These are phyloP conservation scores for Lasioglossum morio DNA, from an alignment of 2,888 invertebrate species.

Conservation along the genomic window DNA sequence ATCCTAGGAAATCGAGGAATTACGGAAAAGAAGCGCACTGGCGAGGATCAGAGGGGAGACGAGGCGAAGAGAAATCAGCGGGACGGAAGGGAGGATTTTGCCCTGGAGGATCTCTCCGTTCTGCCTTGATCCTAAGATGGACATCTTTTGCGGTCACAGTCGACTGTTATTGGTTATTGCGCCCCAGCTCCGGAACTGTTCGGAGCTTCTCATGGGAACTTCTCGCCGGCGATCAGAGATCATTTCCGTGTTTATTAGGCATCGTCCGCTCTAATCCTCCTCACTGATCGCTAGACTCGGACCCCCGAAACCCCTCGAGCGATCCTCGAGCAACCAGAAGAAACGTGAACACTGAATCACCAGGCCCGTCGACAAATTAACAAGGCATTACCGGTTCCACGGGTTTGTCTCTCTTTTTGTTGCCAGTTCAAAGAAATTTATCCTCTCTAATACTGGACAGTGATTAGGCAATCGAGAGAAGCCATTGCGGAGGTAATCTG, in stretches of 20 bases:
- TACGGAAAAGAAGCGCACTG: constrained; percentile 36
- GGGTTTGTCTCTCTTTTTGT: neutral
- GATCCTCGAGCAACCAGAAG: neutral
- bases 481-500: no score
- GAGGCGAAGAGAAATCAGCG: neutral
- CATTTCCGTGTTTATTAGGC: constrained; percentile 71
- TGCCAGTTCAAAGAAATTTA: neutral
- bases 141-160: constrained; percentile 76
- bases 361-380: constrained; percentile 9
- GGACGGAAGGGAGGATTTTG: constrained; percentile 44
- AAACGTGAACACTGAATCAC: constrained; percentile 13
- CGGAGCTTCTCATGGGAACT: constrained; percentile 72
- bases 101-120: constrained; percentile 40
- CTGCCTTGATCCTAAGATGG: constrained; percentile 44
- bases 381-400: neutral
- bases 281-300: neutral
- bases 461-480: neutral
- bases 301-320: neutral
- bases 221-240: constrained; percentile 51
- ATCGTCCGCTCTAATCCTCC: constrained; percentile 23
- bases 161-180: constrained; percentile 76
- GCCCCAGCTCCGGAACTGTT: constrained; percentile 45
- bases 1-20: constrained; percentile 61
- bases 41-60: neutral
- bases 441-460: no score